A percentile compares a stretch with the other conserved stretches of the same genome.
phyloP scores from a whole-genome alignment of 2,113 vertebrate species.

The Rhabdornis inornatus region DNA sequence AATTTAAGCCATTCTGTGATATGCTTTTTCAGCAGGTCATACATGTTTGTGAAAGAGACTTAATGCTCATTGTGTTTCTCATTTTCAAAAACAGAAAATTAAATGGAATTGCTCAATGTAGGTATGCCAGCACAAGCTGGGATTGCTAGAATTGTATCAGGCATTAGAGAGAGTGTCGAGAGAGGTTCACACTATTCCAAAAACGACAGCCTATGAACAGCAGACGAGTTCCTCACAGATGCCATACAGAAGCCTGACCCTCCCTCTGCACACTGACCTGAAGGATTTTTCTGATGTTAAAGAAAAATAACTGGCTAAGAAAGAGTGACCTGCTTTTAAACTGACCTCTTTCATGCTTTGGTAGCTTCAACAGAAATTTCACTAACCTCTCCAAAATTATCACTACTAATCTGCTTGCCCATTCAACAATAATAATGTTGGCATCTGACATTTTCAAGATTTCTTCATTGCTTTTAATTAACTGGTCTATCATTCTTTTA shows the following conservation, averaged over 20 bases:
- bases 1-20: not conserved
- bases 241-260: accelerated
- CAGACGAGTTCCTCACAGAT: not conserved
- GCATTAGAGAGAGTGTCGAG: not conserved
- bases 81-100: not conserved
- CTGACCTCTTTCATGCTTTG: not conserved
- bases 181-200: not conserved
- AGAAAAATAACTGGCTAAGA: not conserved
- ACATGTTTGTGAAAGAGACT: not conserved
- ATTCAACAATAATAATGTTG: not conserved
- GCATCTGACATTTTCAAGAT: not conserved
- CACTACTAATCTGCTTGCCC: not conserved
- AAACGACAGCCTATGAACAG: not conserved
- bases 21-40: not conserved
- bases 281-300: not conserved
- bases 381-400: not conserved
- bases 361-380: not conserved
- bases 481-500: not conserved
- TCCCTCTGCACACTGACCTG: not conserved
- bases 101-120: not conserved
- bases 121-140: not conserved
- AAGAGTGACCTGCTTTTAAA: not conserved
- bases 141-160: not conserved
- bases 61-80: not conserved
- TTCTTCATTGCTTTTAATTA: not conserved